Evolutionary conservation across 1,140 invertebrate genomes (phyloP), one percentile per base, ranked within the genome.

Genomic region (Caenorhabditis remanei): DNA sequence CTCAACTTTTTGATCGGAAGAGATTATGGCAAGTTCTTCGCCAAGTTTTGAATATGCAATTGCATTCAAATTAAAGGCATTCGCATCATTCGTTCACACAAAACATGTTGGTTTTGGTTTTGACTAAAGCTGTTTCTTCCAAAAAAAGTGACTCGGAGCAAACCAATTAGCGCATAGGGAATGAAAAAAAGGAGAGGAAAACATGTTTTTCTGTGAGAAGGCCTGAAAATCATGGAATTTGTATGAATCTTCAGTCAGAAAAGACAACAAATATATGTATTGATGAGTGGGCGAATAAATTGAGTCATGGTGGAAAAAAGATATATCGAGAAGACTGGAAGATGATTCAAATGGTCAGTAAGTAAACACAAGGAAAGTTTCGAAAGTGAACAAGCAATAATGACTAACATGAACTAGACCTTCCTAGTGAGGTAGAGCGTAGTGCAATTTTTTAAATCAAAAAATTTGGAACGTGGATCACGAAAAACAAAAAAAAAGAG

Each of bases 11-110:
- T 79, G 71, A 79, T 79, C 46, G 65, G 65, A 71, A 19, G 19
- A 71, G 65, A 71, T 79, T 79, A 79, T 79, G 71, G n/a, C 19
- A n/a, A 79, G 46, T 79, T 4, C 4, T 19, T 71, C 40, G 40
- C 65, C 65, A 71, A 71, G 65, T 71, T 71, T 21, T 79, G 46
- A 79, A 79, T 79, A 24, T 79, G 24, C 24, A 79, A 79, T 50
- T 79, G 71, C 71, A 3, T 24, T 11, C 71, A 24, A 63, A 3
- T 63, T 63, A 4, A 7, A 50, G 50, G 16, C 50, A 16, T 6
- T 53, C 65, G 4, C 43, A 19, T 79, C 43, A 79, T 71, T 71
- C 40, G 7, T 11, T 46, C 40, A 46, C 11, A 71, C 43, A 40
- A 46, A 63, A 63, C n/a, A 71, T 71, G 55, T 58, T 58, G 55